Conservation (phyloP, 2,797 vertebrate species). For the Tokudaia tokunoshimensis region DNA sequence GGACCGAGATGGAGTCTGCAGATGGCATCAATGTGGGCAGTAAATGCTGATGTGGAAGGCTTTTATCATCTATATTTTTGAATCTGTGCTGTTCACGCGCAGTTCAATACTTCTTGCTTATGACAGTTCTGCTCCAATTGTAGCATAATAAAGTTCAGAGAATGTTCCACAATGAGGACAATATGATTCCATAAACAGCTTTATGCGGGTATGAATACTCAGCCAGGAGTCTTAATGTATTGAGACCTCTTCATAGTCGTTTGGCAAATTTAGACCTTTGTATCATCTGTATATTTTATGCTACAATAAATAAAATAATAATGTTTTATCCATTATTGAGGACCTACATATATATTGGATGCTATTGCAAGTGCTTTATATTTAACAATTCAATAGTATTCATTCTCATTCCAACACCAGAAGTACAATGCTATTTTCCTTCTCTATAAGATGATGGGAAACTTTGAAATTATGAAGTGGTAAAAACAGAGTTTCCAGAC, state of each 20-base stretch:
- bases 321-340: constrained; percentile 45
- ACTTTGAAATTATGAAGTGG: not conserved
- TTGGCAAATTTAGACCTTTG: constrained; percentile 47
- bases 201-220: constrained; percentile 31
- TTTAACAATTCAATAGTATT: constrained; percentile 5
- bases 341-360: not conserved
- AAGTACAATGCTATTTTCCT: not conserved
- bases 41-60: not conserved
- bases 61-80: not conserved
- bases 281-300: constrained; percentile 10
- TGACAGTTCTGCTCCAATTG: constrained; percentile 6
- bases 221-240: not conserved
- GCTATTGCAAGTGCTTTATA: constrained; percentile 12
- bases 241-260: constrained; percentile 9
- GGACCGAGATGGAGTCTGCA: not conserved
- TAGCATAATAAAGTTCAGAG: constrained; percentile 23
- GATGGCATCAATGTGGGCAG: not conserved
- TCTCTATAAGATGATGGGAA: not conserved
- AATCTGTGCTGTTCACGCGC: not conserved
- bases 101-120: not conserved
- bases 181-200: constrained; percentile 25
- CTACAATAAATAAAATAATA: constrained; percentile 31
- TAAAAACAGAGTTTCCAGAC: not conserved
- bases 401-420: not conserved
- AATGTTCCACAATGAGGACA: not conserved